phyloP scores from a whole-genome alignment of 2,113 vertebrate genomes.

The Bucco capensis region DNA sequence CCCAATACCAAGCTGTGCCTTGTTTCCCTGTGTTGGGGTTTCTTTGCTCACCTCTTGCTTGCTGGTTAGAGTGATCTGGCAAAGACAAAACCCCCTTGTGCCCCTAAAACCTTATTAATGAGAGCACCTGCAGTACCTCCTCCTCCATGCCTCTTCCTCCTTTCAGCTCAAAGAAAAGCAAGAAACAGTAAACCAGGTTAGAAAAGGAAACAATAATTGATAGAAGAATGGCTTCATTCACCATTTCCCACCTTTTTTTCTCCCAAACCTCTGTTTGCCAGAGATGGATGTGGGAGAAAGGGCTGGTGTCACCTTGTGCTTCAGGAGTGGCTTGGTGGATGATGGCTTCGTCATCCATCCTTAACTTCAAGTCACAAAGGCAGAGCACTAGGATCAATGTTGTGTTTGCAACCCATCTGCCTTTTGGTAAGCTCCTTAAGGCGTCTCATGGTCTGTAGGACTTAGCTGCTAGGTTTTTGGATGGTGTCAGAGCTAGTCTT shows the following conservation, averaged over 20 bases:
- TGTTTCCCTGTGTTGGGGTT: neutral
- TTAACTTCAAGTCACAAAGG: neutral
- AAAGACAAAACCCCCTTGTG: neutral
- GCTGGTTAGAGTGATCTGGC: neutral
- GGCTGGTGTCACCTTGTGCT: neutral
- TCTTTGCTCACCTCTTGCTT: neutral
- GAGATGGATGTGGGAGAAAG: neutral
- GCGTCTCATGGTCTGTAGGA: neutral
- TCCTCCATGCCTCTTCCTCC: neutral
- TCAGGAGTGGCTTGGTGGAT: neutral
- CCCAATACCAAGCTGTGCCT: neutral
- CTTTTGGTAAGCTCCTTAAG: neutral
- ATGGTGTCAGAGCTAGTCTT: too few species aligned
- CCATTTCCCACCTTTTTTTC: neutral
- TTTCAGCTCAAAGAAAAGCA: neutral
- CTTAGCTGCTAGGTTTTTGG: neutral
- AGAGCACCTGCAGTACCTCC: too few species aligned
- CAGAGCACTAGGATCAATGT: neutral
- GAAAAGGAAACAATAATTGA: neutral
- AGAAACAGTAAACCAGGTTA: neutral
- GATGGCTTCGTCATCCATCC: neutral
- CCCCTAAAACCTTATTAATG: neutral
- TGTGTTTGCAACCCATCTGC: neutral
- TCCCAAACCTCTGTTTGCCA: fast-evolving
- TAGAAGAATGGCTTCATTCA: neutral